Base-by-base conservation (phyloP, 2,797 vertebrate genomes). In the Carapus acus region DNA sequence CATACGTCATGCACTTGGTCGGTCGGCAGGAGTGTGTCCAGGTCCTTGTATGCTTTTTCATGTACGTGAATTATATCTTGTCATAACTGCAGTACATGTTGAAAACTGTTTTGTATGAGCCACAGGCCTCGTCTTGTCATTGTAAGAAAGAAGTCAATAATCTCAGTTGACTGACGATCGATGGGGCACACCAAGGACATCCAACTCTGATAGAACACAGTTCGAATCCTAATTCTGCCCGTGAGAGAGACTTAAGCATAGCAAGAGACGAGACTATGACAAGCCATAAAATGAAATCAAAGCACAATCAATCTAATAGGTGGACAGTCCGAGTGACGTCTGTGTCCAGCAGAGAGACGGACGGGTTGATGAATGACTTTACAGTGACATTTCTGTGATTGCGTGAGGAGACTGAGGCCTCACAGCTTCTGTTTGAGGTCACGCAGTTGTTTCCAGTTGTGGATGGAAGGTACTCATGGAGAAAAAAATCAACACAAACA, bases 131-230 rank as follows among this genome's bases (percentile, higher is more conserved):
- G 54, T 57, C 42, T 63, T n/a, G 43, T 72, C 45, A 58, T 73
- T 67, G 57, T 60, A 63, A 37, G 46, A 13, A 33, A 59, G 65
- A 74, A 61, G 71, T 75, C 67, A 76, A 53, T 59, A 61, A 63
- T 80, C 54, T 80, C 73, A 77, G 38, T 78, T 77, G 53, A 69
- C 76, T 55, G 34, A 22, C 38, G 52, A 83, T 80, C 65, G 38
- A 81, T 75, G 47, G 71, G 68, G 11, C 69, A 59, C 43, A 49
- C 38, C 66, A 77, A 83, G 79, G 77, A 72, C 43, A 1, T 65
- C 51, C 69, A 74, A 49, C 62, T 73, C 42, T 62, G 58, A 54
- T 63, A 42, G 61, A 70, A 54, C 53, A 44, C 57, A 45, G 43
- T 42, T 59, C 60, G 68, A 82, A 77, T 79, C 8, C 12, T 62